Base-by-base conservation (phyloP, 2,888 invertebrate species). In the Prenolepis imparis region DNA sequence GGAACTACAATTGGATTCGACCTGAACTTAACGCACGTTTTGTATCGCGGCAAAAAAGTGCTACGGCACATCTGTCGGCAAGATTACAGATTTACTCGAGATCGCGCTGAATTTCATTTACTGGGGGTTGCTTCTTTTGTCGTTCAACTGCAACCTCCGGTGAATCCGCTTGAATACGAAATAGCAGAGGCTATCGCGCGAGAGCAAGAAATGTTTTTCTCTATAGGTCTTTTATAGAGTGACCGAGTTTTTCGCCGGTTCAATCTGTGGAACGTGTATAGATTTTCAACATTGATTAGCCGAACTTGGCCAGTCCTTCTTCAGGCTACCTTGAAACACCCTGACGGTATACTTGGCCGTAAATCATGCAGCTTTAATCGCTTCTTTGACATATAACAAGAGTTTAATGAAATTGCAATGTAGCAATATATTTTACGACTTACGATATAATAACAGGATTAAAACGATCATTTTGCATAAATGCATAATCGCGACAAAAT, bases 71-170 rank as follows among this genome's bases (percentile, higher is more conserved):
- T 18, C 52, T 24, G 36, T 66, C 15, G 55, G n/a, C 11, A 18
- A 70, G 70, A 78, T 78, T 78, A 32, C 28, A 59, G 15, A 15
- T 59, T 78, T 39, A 24, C 63, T 18, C 68, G 67, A 41, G 77
- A 11, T 77, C 18, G 41, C 78, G 18, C 59, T 44, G 57, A 70
- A 78, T 78, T 78, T 59, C 24, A 78, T 78, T 70, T 44, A 18
- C 21, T 32, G 48, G 11, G 11, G 18, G 5, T 59, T 32, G n/a
- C n/a, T 78, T 78, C 28, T 78, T 57, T 68, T n/a, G 44, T 32
- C 32, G 21, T 41, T 70, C 44, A 68, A 59, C 15, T 36, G 59
- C 32, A 21, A 3, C 18, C 12, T 32, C 59, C 24, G 36, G 36
- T 3, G 64, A 12, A 28, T 55, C 5, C 12, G 12, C 9, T 55